Conservation (phyloP, 1,140 invertebrate genomes). For the Drosophila ambigua region DNA sequence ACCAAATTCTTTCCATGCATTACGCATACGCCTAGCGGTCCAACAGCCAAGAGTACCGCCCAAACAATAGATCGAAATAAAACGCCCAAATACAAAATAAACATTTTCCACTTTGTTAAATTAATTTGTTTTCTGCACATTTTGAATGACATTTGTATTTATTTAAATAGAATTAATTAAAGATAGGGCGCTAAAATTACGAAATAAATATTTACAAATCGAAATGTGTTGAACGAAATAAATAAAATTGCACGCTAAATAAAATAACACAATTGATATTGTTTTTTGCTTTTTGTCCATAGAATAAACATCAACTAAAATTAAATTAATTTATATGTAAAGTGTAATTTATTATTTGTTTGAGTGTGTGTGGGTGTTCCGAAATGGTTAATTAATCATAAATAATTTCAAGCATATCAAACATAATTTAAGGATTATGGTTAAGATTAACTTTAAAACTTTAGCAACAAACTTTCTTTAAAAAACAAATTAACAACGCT, state of each 20-base stretch:
- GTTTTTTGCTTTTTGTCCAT: slow-evolving; percentile 26
- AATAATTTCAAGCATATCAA: slow-evolving; percentile 47
- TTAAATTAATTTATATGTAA: slow-evolving; percentile 30
- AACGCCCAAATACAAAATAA: neutral
- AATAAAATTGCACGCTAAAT: slow-evolving; percentile 80
- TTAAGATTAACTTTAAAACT: slow-evolving; percentile 68
- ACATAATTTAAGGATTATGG: slow-evolving; percentile 52
- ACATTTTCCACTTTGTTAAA: slow-evolving; percentile 20
- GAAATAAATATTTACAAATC: slow-evolving; percentile 80
- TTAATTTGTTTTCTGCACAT: slow-evolving; percentile 65
- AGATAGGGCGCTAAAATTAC: slow-evolving; percentile 51
- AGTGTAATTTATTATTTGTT: slow-evolving; percentile 15
- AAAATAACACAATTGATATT: slow-evolving; percentile 71
- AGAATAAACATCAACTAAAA: slow-evolving; percentile 32
- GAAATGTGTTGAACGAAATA: slow-evolving; percentile 65
- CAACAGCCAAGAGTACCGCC: neutral
- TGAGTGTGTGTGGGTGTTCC: slow-evolving; percentile 30
- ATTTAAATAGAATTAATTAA: slow-evolving; percentile 60
- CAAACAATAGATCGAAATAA: too few relatives aligned
- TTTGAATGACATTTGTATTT: slow-evolving; percentile 76
- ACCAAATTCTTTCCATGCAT: slow-evolving; percentile 4
- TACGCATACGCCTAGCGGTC: slow-evolving; percentile 27
- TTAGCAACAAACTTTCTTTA: slow-evolving; percentile 74
- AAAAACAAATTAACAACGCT: slow-evolving; percentile 80
- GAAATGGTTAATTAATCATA: slow-evolving; percentile 27